Conservation (phyloP, 1,140 invertebrate species). For the Leptinotarsa undecemlineata region DNA sequence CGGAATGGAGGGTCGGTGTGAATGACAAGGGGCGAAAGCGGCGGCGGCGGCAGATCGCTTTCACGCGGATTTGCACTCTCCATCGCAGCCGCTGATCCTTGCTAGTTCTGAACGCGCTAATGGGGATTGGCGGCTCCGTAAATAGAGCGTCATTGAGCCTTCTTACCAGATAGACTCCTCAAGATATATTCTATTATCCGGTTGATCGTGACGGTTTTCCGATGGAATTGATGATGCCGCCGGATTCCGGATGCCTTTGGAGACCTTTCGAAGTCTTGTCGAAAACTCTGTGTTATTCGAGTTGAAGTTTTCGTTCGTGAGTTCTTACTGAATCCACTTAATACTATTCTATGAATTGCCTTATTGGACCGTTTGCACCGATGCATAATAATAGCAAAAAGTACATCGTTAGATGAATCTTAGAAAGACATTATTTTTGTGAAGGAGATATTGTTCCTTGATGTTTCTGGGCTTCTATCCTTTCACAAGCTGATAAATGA, state of each 20-base stretch:
- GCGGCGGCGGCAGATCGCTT: constrained; percentile 44
- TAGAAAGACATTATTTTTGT: too few relatives aligned
- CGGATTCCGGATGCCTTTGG: not conserved
- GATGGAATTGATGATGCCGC: not conserved
- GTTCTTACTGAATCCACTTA: too few relatives aligned
- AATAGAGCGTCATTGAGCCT: constrained; percentile 55
- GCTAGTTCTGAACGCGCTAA: constrained; percentile 39
- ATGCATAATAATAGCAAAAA: too few relatives aligned
- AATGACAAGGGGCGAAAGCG: constrained; percentile 27
- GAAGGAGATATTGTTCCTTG: too few relatives aligned
- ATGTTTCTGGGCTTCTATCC: too few relatives aligned
- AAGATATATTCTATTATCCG: constrained; percentile 10
- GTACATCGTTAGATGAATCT: too few relatives aligned
- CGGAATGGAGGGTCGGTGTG: not conserved
- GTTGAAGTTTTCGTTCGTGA: too few relatives aligned
- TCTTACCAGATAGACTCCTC: constrained; percentile 16
- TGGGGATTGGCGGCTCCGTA: constrained; percentile 55
- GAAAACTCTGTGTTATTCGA: too few relatives aligned
- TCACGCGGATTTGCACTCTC: constrained; percentile 50
- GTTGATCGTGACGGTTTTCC: not conserved
- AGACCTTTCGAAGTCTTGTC: not conserved
- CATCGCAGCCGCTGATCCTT: constrained; percentile 45
- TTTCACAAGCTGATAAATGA: too few relatives aligned
- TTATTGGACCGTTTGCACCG: too few relatives aligned
- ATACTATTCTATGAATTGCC: too few relatives aligned